Evolutionary conservation across 2,113 vertebrate genomes (phyloP).

Genomic region (Anarrhichthys ocellatus): DNA sequence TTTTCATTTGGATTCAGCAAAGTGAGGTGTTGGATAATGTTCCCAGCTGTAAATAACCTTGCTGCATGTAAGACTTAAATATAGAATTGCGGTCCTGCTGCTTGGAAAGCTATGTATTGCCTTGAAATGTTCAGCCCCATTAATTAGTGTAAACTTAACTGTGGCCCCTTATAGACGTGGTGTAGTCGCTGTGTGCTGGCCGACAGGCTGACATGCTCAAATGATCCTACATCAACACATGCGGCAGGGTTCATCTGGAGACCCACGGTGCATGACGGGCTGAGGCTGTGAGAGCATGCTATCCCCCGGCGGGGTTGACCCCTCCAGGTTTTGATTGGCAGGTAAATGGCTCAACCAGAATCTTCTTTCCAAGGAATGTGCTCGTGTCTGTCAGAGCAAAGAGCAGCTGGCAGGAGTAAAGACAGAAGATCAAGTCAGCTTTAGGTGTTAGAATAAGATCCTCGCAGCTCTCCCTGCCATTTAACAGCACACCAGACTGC

Average conservation of each 20-base stretch:
- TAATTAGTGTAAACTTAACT: constrained; percentile 88
- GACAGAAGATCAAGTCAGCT: constrained; percentile 83
- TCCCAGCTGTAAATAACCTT: constrained; percentile 82
- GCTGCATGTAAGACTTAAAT: constrained; percentile 82
- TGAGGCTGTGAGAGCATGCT: constrained; percentile 32
- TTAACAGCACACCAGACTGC: constrained; percentile 79
- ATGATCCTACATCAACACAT: constrained; percentile 82
- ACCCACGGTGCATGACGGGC: constrained; percentile 42
- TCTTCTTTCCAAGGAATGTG: constrained; percentile 85
- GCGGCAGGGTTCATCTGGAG: constrained; percentile 63
- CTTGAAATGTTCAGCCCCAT: constrained; percentile 82
- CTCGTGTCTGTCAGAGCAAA: constrained; percentile 85
- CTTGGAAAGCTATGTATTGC: constrained; percentile 81
- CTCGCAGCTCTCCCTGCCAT: constrained; percentile 75
- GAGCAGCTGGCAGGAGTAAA: constrained; percentile 85
- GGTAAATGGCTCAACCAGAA: constrained; percentile 76
- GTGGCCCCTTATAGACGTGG: constrained; percentile 79
- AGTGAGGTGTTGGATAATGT: constrained; percentile 81
- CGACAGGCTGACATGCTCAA: constrained; percentile 79
- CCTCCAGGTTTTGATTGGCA: constrained; percentile 78
- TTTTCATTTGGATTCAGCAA: constrained; percentile 80
- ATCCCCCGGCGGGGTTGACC: constrained; percentile 71
- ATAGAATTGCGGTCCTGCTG: constrained; percentile 72
- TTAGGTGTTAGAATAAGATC: constrained; percentile 85
- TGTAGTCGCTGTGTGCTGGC: constrained; percentile 68